These are phyloP conservation scores for Onychorhynchus coronatus DNA, from an alignment of 2,113 vertebrate genomes.

Conservation along the genomic window DNA sequence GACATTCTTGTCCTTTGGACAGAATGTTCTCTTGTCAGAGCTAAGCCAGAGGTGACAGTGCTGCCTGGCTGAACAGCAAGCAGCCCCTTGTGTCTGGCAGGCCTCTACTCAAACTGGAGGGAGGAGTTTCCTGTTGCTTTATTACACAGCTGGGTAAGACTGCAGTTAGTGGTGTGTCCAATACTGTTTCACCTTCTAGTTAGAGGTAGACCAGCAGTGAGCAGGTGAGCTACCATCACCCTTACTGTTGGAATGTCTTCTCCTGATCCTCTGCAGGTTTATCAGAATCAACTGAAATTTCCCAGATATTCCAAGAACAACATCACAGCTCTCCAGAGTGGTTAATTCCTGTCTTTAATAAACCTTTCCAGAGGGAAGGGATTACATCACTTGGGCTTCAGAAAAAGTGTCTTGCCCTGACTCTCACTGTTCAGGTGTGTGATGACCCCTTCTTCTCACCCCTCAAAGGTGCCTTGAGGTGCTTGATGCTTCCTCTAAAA, in stretches of 20 bases:
- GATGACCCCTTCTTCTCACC: background rate
- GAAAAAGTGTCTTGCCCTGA: background rate
- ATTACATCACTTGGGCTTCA: background rate
- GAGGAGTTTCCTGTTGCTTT: background rate
- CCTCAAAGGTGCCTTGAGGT: background rate
- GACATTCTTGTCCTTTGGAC: background rate
- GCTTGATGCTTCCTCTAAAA: background rate
- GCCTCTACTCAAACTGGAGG: background rate
- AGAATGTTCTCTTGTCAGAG: background rate
- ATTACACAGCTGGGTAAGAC: background rate
- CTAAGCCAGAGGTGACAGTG: background rate
- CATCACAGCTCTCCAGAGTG: fast-evolving
- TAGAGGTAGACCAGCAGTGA: background rate
- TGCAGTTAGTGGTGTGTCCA: background rate
- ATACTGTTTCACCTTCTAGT: background rate
- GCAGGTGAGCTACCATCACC: background rate
- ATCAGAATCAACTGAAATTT: background rate
- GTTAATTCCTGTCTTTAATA: background rate
- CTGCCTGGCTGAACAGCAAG: background rate
- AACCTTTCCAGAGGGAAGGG: background rate
- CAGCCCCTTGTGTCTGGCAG: background rate
- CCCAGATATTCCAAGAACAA: background rate
- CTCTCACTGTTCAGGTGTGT: background rate
- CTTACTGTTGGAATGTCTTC: background rate
- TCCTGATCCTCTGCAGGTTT: background rate